Conservation (phyloP, 2,113 vertebrate species). For the Astatotilapia flaviijosephi region DNA sequence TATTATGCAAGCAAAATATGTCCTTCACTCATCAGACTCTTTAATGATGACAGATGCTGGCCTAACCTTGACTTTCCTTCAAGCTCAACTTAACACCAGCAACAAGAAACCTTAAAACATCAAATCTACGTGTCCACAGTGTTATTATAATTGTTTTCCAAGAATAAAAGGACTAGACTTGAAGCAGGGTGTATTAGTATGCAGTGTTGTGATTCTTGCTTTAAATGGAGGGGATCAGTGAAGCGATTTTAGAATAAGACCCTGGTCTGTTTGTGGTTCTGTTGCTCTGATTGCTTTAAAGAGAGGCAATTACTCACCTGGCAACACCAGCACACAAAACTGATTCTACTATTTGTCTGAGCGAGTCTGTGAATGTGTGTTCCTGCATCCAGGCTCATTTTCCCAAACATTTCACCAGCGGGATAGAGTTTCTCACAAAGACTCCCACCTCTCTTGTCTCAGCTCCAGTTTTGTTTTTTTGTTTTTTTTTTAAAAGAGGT, state of each 20-base stretch:
- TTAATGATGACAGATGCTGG: background rate
- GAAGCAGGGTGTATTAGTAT: background rate
- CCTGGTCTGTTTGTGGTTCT: slow-evolving; percentile 13
- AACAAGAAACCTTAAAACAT: background rate
- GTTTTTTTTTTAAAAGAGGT: background rate
- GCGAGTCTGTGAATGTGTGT: background rate
- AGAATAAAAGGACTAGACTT: background rate
- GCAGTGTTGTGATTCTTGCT: background rate
- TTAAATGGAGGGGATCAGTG: background rate
- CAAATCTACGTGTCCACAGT: fast-evolving
- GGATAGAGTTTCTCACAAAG: background rate
- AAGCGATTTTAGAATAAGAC: background rate
- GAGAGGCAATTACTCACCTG: slow-evolving; percentile 18
- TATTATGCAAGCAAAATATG: background rate
- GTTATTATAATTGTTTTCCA: background rate
- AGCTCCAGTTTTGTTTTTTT: background rate
- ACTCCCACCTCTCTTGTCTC: background rate
- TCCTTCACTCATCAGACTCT: background rate
- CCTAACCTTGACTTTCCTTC: background rate
- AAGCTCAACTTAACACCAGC: background rate
- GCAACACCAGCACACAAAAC: background rate
- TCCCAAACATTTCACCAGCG: slow-evolving; percentile 11
- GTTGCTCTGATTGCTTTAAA: slow-evolving; percentile 14
- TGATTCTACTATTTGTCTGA: background rate
- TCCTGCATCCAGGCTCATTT: slow-evolving; percentile 10